Evolutionary conservation across 2,888 invertebrate genomes (phyloP), one percentile per base, ranked within the genome.

Genomic region (Eupithecia vulgata): DNA sequence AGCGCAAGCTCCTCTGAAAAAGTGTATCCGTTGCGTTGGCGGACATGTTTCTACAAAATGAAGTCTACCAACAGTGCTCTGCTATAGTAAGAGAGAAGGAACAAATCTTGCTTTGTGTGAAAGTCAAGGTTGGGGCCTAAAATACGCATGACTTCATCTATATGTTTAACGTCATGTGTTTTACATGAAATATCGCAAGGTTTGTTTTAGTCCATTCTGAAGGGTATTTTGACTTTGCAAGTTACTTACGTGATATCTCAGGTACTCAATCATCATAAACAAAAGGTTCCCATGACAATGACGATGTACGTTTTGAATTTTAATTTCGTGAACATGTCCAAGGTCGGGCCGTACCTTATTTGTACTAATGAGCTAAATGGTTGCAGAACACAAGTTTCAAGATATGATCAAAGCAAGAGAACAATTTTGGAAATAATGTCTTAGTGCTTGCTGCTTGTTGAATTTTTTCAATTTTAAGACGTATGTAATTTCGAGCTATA

Each of bases 241-340:
- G 57, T 57, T 21, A 52, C 0, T 48, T 21, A 21, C 13, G 12
- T 13, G 57, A 52, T 57, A 25, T 57, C 57, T 21, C 13, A 57
- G 25, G 57, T 57, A 25, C 57, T 57, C 57, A 57, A 57, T 57
- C 57, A 57, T 57, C 25, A 37, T 37, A 68, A 45, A 45, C 64
- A 42, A 74, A 70, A 37, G 57, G 35, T 73, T 73, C 67, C 64
- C 73, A 74, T 70, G 73, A 45, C 70, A 74, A 62, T 70, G 67
- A 70, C 30, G 62, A 35, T 35, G 40, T 25, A 42, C 48, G 73
- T 64, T 52, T 67, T 67, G 70, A 74, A 70, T 74, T 59, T 74
- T 65, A 70, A 74, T 62, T 67, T 70, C 48, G 48, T 64, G 62
- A 40, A 68, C 64, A 70, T 37, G 52, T 57, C 2, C 73, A 67